phyloP scores from a whole-genome alignment of 2,797 vertebrate genomes.

The Melanogrammus aeglefinus region DNA sequence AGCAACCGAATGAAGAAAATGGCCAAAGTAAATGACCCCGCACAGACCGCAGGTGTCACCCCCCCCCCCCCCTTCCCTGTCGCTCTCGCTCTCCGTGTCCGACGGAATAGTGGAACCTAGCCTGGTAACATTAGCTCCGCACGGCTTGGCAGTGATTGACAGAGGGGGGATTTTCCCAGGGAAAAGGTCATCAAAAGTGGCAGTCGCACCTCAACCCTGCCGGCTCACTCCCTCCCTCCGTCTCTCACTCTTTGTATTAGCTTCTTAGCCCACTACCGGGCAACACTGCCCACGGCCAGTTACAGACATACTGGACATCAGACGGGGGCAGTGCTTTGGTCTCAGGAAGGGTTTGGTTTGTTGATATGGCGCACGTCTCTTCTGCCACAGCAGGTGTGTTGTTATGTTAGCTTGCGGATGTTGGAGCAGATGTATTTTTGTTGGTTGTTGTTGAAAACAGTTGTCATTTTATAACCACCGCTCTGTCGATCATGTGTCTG shows the following conservation, averaged over 20 bases:
- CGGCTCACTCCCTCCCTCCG: slow-evolving; percentile 18
- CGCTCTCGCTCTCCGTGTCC: background rate
- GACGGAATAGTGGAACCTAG: slow-evolving; percentile 16
- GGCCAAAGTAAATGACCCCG: slow-evolving; percentile 43
- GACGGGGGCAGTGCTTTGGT: background rate
- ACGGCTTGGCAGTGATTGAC: slow-evolving; percentile 40
- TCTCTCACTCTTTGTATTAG: background rate
- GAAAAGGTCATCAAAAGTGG: slow-evolving; percentile 38
- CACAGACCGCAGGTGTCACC: slow-evolving; percentile 44
- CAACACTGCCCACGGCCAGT: background rate
- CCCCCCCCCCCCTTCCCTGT: background rate
- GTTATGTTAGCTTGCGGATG: background rate
- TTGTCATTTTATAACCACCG: background rate
- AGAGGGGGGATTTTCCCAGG: slow-evolving; percentile 35
- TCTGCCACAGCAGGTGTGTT: background rate
- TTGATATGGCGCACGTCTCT: background rate
- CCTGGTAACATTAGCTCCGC: slow-evolving; percentile 17
- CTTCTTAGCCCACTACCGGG: background rate
- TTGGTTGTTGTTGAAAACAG: background rate
- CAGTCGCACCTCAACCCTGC: slow-evolving; percentile 23
- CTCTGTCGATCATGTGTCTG: background rate
- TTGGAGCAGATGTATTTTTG: background rate
- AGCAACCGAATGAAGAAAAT: slow-evolving; percentile 38
- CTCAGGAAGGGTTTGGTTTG: background rate
- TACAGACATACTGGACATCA: background rate